Evolutionary conservation across 1,140 invertebrate genomes (phyloP).

Genomic region (Anagrus nilaparvatae): DNA sequence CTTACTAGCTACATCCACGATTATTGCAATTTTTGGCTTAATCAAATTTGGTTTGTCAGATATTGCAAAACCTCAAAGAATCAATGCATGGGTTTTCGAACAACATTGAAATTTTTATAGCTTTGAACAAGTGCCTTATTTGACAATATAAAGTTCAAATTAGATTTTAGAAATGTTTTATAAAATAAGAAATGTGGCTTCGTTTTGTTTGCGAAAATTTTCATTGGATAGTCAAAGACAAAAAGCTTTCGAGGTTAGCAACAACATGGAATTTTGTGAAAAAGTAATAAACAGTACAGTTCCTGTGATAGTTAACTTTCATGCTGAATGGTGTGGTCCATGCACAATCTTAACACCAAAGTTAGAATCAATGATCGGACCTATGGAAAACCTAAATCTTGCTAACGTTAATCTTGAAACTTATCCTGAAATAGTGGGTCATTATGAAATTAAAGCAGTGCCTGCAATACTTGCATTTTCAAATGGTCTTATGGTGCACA

Average conservation of each 20-base stretch:
- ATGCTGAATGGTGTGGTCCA: conserved; percentile 91
- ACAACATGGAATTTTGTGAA: conserved; percentile 47
- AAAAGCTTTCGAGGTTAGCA: conserved; percentile 45
- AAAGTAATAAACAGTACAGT: conserved; percentile 73
- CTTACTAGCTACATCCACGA: conserved; percentile 38
- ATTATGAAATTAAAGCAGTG: conserved; percentile 80
- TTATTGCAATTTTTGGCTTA: conserved; percentile 40
- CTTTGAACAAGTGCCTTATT: not conserved
- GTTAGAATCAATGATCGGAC: conserved; percentile 70
- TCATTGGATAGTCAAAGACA: conserved; percentile 26
- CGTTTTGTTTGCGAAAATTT: conserved; percentile 21
- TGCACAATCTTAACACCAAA: conserved; percentile 90
- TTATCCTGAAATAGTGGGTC: conserved; percentile 71
- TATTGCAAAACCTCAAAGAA: conserved; percentile 32
- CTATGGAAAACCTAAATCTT: conserved; percentile 68
- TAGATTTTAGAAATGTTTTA: conserved; percentile 25
- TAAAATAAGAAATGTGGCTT: conserved; percentile 23
- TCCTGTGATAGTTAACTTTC: conserved; percentile 78
- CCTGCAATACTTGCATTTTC: conserved; percentile 83
- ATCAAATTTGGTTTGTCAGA: conserved; percentile 44
- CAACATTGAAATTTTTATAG: not conserved
- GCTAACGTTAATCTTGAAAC: conserved; percentile 89
- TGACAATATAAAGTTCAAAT: not conserved
- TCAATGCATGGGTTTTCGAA: conserved; percentile 36
- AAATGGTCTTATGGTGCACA: conserved; percentile 80